Conservation (phyloP, 2,113 vertebrate species). For the Calonectris borealis region DNA sequence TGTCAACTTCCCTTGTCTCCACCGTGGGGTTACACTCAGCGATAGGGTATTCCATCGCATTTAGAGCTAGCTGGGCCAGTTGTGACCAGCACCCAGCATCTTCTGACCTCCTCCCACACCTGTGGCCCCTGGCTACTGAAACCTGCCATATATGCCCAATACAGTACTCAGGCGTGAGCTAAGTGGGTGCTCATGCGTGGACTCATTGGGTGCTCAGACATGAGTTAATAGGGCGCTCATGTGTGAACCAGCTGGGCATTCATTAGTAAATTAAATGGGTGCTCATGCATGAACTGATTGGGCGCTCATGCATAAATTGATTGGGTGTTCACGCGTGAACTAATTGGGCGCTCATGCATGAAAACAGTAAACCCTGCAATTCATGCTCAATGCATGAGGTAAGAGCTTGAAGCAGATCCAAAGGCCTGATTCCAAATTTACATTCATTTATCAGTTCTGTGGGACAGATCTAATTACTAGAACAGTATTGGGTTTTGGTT, state of each 20-base stretch:
- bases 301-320: neutral
- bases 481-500: neutral
- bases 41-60: neutral
- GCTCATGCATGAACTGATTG: neutral
- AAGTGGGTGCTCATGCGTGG: neutral
- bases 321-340: neutral
- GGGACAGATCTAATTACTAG: neutral
- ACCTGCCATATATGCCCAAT: neutral
- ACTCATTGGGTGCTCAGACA: neutral
- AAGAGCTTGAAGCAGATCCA: neutral
- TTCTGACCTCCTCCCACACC: neutral
- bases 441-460: neutral
- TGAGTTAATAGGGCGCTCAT: neutral
- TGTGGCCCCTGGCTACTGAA: neutral
- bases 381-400: neutral
- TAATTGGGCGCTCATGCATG: neutral
- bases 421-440: neutral
- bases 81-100: neutral
- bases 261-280: neutral
- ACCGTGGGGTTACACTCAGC: rapidly evolving
- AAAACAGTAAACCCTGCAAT: neutral
- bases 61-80: neutral
- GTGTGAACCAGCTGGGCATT: neutral
- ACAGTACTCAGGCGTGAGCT: neutral
- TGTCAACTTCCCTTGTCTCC: neutral